Evolutionary conservation across 2,113 vertebrate species (phyloP).

Genomic region (Oenanthe melanoleuca): DNA sequence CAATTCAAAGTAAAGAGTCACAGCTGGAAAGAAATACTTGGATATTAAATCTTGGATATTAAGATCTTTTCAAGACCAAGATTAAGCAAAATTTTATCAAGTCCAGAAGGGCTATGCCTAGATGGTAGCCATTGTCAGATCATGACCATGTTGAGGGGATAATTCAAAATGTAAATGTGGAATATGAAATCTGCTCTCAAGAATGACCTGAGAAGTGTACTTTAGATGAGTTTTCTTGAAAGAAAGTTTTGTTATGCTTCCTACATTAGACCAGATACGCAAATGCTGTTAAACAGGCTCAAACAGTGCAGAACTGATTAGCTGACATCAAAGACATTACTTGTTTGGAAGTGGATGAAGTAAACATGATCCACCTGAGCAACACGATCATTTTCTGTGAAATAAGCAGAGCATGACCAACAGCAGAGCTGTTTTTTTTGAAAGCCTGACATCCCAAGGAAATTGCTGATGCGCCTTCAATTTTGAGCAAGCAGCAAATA

Average conservation of each 20-base stretch:
- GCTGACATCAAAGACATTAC: not conserved
- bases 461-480: not conserved
- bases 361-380: not conserved
- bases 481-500: not conserved
- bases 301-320: slow-evolving; percentile 29
- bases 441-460: not conserved
- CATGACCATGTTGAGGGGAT: not conserved
- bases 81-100: not conserved
- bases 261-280: not conserved
- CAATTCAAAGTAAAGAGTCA: not conserved
- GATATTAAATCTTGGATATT: not conserved
- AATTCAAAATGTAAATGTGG: not conserved
- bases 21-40: not conserved
- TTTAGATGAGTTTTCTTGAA: not conserved
- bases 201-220: not conserved
- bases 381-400: not conserved
- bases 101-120: not conserved
- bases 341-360: not conserved
- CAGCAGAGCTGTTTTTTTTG: not conserved
- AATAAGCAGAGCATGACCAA: slow-evolving; percentile 12
- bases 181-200: not conserved
- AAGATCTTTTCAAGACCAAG: not conserved
- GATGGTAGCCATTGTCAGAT: not conserved
- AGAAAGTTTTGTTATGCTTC: not conserved
- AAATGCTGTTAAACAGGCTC: not conserved